These are phyloP conservation scores for Aphidius gifuensis DNA, from an alignment of 1,140 invertebrate genomes.

Conservation along the genomic window DNA sequence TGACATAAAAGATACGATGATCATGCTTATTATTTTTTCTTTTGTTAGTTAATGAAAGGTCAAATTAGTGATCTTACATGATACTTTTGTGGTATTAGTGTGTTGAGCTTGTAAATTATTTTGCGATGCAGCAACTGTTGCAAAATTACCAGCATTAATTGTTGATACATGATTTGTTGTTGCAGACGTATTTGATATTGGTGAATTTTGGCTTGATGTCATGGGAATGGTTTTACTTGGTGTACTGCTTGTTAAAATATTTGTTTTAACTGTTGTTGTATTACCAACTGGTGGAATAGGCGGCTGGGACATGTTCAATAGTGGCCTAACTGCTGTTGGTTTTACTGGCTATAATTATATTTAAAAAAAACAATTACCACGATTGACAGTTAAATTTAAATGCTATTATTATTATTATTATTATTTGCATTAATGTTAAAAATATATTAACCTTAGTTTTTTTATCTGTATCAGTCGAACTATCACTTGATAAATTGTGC, in stretches of 20 bases:
- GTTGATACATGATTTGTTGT: slow-evolving; percentile 54
- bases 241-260: slow-evolving; percentile 57
- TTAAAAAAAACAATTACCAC: slow-evolving; percentile 11
- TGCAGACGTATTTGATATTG: slow-evolving; percentile 52
- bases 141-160: slow-evolving; percentile 60
- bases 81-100: slow-evolving; percentile 54
- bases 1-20: slow-evolving; percentile 11
- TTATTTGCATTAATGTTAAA: slow-evolving; percentile 25
- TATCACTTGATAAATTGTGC: slow-evolving; percentile 74
- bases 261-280: slow-evolving; percentile 53
- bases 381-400: not conserved
- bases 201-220: slow-evolving; percentile 61
- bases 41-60: slow-evolving; percentile 8
- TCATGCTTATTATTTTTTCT: slow-evolving; percentile 10
- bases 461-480: slow-evolving; percentile 67
- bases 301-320: slow-evolving; percentile 60
- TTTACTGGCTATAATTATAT: slow-evolving; percentile 63
- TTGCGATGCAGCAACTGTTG: slow-evolving; percentile 61
- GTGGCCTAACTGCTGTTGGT: slow-evolving; percentile 68
- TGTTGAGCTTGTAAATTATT: slow-evolving; percentile 54
- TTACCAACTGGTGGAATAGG: slow-evolving; percentile 59
- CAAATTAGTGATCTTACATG: slow-evolving; percentile 42
- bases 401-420: slow-evolving; percentile 4
- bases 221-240: slow-evolving; percentile 59
- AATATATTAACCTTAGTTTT: slow-evolving; percentile 64